Evolutionary conservation across 2,888 invertebrate genomes (phyloP), one percentile per base, ranked within the genome.

Genomic region (Oscheius onirici): DNA sequence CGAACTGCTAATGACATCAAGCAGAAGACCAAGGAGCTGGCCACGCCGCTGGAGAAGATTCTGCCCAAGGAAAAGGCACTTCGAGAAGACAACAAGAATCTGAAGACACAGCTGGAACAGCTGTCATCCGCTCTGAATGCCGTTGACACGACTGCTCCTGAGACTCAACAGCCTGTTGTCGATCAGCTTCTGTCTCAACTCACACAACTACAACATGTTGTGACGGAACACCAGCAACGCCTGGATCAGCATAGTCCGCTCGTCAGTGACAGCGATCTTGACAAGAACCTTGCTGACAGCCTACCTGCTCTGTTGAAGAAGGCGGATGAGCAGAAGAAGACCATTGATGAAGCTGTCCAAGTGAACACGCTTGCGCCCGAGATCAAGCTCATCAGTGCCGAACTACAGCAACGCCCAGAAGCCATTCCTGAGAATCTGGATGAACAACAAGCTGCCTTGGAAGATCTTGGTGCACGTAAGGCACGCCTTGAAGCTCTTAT

Each of bases 391-490:
- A 69, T 78, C 46, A 54, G 73, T 44, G 66, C 72, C 61, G 66
- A 67, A 66, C 69, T 76, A 40, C 73, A 74, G 68, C 49, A 74
- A 6, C 63, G 74, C 11, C 46, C 51, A 46, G 72, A 72, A 49
- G 34, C 34, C 34, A 51, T 74, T 26, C 72, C 70, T 49, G 46
- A 57, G 20, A 57, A 68, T 26, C 69, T 74, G 20, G 71, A 69
- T 51, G 76, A 78, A 28, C 78, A 78, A 57, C 72, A 76, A 49
- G 41, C 72, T 57, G 54, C 58, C 26, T 57, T 78, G 61, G 78
- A 78, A 69, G 76, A 76, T 54, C 55, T 73, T 28, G 76, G 73
- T 67, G 68, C 70, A 46, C 60, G 71, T 57, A 75, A 74, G 43
- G 63, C 74, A 58, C 66, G 74, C 28, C 67, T 76, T 51, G 74